These are phyloP conservation scores for Patiria miniata DNA, from an alignment of 35 echinoderm and acorn worm species.

Conservation along the genomic window DNA sequence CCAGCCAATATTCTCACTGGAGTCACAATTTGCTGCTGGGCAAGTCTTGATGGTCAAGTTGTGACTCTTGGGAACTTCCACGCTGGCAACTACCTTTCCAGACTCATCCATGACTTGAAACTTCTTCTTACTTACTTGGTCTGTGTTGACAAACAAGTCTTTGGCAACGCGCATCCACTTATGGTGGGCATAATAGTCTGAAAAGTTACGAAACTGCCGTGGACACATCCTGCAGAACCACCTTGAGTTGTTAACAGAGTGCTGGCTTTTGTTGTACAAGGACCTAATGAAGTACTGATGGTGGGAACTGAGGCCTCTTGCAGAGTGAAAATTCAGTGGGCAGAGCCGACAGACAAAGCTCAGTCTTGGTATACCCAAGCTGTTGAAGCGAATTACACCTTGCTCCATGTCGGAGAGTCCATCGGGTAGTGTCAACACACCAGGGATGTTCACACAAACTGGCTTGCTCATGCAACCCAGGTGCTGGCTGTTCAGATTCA, in stretches of 20 bases:
- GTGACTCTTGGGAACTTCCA: neutral
- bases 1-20: no score
- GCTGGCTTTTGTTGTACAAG: neutral
- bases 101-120: neutral
- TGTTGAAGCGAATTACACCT: conserved; percentile 25
- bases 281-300: neutral
- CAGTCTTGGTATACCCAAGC: neutral
- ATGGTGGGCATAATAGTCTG: conserved; percentile 34
- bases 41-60: no score
- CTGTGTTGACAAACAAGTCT: neutral
- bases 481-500: conserved; percentile 21
- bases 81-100: neutral
- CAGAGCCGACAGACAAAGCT: conserved; percentile 37
- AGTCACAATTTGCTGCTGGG: no score
- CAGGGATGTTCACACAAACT: conserved; percentile 26
- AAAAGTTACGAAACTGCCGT: conserved; percentile 16
- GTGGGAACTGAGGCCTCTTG: neutral
- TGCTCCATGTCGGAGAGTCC: conserved; percentile 37
- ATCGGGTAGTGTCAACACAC: conserved; percentile 13
- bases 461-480: conserved; percentile 27
- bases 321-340: neutral
- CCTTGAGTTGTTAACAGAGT: neutral
- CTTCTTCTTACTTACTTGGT: neutral
- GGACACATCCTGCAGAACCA: conserved; percentile 15
- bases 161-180: conserved; percentile 24